Percentiles rank a stretch among this genome's conserved stretches.
Evolutionary conservation across 2,113 vertebrate genomes (phyloP).

Genomic region (Toxotes chatareus): DNA sequence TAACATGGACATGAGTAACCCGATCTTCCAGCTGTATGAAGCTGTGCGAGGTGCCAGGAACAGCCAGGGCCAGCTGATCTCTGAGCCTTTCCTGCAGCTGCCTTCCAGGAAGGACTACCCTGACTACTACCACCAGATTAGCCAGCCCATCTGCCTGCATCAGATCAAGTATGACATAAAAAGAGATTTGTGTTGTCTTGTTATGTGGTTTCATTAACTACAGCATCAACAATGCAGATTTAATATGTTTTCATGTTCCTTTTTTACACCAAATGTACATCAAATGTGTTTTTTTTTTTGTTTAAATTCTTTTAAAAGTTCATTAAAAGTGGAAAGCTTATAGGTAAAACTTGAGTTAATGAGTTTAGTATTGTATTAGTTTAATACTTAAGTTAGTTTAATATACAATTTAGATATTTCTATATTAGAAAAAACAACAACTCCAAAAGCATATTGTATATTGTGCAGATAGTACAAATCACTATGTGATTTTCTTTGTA

Average conservation of each 20-base stretch:
- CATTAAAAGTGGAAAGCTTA: neutral
- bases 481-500: neutral
- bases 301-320: neutral
- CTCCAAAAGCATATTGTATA: neutral
- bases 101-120: conserved; percentile 98
- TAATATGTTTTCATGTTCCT: neutral
- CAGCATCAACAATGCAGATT: neutral
- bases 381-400: neutral
- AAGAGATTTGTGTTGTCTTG: neutral
- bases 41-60: conserved; percentile 94
- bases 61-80: conserved; percentile 96
- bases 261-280: neutral
- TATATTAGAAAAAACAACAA: neutral
- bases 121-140: conserved; percentile 98
- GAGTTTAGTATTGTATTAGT: neutral
- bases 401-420: neutral
- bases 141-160: conserved; percentile 92
- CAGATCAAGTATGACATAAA: conserved; percentile 91
- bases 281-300: neutral
- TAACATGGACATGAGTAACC: conserved; percentile 94
- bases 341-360: too few relatives aligned
- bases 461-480: too few relatives aligned
- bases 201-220: neutral
- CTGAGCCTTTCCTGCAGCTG: conserved; percentile 96
- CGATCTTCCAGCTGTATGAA: conserved; percentile 97